A percentile compares a stretch with the other conserved stretches of the same genome.
These are phyloP conservation scores for Alcedo atthis DNA, from an alignment of 2,797 vertebrate species.

Conservation along the genomic window DNA sequence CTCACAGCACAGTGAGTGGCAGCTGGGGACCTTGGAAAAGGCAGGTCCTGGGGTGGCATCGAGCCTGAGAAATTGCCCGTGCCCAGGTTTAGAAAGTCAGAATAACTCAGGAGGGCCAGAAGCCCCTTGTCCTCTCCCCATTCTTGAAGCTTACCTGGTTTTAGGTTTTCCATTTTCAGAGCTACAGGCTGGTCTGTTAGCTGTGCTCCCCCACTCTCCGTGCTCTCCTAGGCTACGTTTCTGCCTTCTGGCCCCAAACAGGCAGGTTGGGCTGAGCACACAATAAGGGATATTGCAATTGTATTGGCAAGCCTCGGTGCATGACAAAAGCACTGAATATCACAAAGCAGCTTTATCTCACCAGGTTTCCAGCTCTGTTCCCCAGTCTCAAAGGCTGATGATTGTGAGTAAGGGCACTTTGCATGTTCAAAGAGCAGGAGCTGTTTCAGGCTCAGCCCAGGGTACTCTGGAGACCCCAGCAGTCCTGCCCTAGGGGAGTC, in stretches of 20 bases:
- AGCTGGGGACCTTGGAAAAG: rapidly evolving
- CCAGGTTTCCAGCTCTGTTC: constrained; percentile 10
- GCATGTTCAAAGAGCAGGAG: constrained; percentile 54
- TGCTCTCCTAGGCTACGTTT: neutral
- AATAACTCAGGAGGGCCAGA: neutral
- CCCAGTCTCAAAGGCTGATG: neutral
- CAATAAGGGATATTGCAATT: neutral
- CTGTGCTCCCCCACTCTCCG: rapidly evolving
- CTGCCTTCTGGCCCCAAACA: neutral
- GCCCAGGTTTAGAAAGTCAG: neutral
- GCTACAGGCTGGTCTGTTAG: neutral
- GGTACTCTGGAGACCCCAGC: neutral
- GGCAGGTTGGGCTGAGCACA: neutral
- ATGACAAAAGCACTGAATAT: constrained; percentile 49
- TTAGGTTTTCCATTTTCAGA: neutral
- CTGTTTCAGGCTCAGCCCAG: neutral
- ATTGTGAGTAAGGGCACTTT: constrained; percentile 13
- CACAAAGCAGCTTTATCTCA: constrained; percentile 54
- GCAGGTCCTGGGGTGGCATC: neutral
- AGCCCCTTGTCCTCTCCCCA: neutral
- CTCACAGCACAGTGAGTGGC: neutral
- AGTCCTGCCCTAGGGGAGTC: neutral
- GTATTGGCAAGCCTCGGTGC: neutral
- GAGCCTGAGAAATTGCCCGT: neutral
- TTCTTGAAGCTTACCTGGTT: neutral